Evolutionary conservation across 2,797 vertebrate genomes (phyloP).

Genomic region (Enteromius paludinosus): DNA sequence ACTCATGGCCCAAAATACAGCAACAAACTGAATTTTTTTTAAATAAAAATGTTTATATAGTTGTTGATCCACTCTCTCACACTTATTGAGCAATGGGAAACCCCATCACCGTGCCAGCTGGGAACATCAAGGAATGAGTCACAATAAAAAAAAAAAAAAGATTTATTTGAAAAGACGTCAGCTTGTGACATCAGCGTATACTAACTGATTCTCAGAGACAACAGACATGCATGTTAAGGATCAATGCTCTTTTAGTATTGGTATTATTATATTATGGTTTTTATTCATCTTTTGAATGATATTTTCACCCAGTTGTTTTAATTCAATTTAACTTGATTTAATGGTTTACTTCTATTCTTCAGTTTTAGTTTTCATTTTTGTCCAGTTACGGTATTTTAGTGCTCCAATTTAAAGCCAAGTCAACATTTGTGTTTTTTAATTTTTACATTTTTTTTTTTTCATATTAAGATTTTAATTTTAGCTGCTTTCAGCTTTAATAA

Average conservation of each 20-base stretch:
- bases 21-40: neutral
- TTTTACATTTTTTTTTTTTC: neutral
- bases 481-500: neutral
- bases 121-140: slow-evolving; percentile 35
- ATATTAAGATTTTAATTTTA: neutral
- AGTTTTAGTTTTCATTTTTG: neutral
- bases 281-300: neutral
- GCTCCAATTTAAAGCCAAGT: neutral
- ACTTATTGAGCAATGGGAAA: slow-evolving; percentile 15
- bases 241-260: neutral
- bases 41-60: neutral
- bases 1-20: neutral
- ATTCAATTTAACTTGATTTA: neutral
- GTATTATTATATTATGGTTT: neutral
- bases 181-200: neutral
- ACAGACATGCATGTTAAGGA: neutral
- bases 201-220: neutral
- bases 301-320: neutral
- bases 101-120: slow-evolving; percentile 8
- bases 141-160: neutral
- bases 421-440: neutral
- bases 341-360: neutral
- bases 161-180: neutral
- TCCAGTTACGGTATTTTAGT: neutral
- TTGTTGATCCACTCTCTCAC: neutral